Percentiles rank a stretch among this genome's conserved stretches.
These are phyloP conservation scores for Sebastes goodei DNA, from an alignment of 2,797 vertebrate species.

Conservation along the genomic window DNA sequence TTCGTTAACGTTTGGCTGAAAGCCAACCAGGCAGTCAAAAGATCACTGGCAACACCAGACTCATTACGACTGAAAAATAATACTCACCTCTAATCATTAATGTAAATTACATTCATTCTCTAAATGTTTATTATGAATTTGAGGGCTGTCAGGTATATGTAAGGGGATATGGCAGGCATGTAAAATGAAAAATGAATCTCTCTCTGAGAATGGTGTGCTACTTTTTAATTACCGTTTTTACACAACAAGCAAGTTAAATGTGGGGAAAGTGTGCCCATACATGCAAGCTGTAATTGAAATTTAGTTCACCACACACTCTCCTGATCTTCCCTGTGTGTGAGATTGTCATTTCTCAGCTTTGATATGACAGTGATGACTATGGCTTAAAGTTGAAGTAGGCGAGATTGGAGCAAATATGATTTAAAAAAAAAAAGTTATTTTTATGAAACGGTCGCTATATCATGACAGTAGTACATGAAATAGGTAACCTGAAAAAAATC, in stretches of 20 bases:
- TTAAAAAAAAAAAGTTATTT: too few species aligned
- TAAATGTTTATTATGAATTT: neutral
- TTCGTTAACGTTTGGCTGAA: slow-evolving; percentile 40
- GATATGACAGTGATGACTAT: neutral
- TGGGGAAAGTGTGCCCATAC: too few species aligned
- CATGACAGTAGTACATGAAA: too few species aligned
- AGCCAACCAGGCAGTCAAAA: slow-evolving; percentile 2
- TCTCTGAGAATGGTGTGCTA: too few species aligned
- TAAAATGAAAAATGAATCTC: too few species aligned
- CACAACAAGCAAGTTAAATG: neutral
- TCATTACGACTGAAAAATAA: neutral
- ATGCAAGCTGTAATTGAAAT: accelerated
- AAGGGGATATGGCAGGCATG: neutral
- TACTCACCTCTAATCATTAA: too few species aligned
- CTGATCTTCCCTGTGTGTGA: neutral
- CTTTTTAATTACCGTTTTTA: too few species aligned
- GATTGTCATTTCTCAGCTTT: neutral
- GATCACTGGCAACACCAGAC: neutral
- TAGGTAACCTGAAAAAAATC: too few species aligned
- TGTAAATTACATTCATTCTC: neutral
- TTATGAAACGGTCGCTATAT: too few species aligned
- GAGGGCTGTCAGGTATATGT: neutral
- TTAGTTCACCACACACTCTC: neutral
- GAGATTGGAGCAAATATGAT: too few species aligned
- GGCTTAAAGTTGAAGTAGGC: accelerated